Base-by-base conservation (phyloP, 1,140 invertebrate genomes). In the Lepidurus couesii region DNA sequence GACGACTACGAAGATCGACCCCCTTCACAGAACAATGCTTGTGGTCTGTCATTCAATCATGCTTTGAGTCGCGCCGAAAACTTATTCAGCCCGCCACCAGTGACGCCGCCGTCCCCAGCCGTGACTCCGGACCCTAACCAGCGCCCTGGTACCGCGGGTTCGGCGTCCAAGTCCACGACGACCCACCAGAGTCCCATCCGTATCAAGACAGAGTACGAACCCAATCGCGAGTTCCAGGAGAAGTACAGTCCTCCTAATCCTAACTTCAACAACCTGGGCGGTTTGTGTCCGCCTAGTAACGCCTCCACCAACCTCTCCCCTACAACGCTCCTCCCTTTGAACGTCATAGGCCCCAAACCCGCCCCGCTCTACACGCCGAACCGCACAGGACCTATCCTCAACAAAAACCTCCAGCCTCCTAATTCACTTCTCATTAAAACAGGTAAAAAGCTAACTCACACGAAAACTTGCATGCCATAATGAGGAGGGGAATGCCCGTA, bases 1-100 rank as follows among this genome's bases (percentile, higher is more conserved):
- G 89, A 89, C 82, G 90, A 89, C 75, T 90, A 90, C 86, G 89
- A 90, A 83, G 90, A 91, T 83, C 79, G 80, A 8, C 79, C 79
- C 24, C 73, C 76, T 75, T 77, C 78, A 24, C 76, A 79, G 24
- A 76, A 79, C 44, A 79, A 79, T 44, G 43, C 42, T n/a, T 74
- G 79, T 44, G 78, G 80, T 65, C 80, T 79, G 53, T 79, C 79
- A 1, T 78, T 81, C 21, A 76, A 80, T 79, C 75, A 76, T 53
- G 11, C 81, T 77, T 73, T 82, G 79, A 75, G 45, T 0, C 42
- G 79, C 77, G 45, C 74, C 34, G 81, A 74, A 34, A 77, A 79
- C n/a, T 82, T 82, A 78, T 81, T 80, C 74, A 82, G 81, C 44
- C 81, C 81, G 75, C 81, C 81, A 45, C 81, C 88, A 65, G 88